These are phyloP conservation scores for Magallana nippona DNA, from an alignment of 2,888 invertebrate genomes.

Conservation along the genomic window DNA sequence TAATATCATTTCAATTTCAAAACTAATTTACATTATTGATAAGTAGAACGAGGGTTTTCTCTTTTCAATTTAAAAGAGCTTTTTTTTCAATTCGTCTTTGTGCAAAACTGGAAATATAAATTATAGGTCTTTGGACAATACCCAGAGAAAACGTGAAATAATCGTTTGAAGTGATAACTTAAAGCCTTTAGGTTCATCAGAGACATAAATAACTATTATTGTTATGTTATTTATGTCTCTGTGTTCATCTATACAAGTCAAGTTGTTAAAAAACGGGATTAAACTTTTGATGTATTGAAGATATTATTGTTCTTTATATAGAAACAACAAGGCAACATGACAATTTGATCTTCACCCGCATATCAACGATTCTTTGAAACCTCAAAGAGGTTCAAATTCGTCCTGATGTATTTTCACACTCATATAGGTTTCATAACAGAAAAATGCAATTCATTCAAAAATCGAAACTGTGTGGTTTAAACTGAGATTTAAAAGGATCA, in stretches of 20 bases:
- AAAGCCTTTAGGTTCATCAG: neutral
- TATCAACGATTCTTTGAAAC: too few relatives aligned
- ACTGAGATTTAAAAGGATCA: too few relatives aligned
- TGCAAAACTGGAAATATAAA: constrained; percentile 13
- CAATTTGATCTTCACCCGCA: too few relatives aligned
- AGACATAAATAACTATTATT: too few relatives aligned
- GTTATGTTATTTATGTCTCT: too few relatives aligned
- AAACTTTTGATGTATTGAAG: neutral
- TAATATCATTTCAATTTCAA: constrained; percentile 29
- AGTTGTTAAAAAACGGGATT: neutral
- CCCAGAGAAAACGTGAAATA: neutral
- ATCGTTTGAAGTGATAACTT: constrained; percentile 30
- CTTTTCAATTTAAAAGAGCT: neutral
- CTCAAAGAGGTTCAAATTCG: too few relatives aligned
- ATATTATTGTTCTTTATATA: neutral
- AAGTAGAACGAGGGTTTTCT: neutral
- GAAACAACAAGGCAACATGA: neutral
- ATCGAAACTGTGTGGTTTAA: too few relatives aligned
- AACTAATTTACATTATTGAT: constrained; percentile 11
- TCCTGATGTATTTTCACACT: too few relatives aligned
- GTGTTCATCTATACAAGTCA: neutral
- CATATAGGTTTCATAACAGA: too few relatives aligned
- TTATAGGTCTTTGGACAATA: neutral
- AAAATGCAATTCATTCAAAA: too few relatives aligned
- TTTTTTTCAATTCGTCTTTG: neutral